These are phyloP conservation scores for Hyalella azteca DNA, from an alignment of 2,888 invertebrate genomes.

Conservation along the genomic window DNA sequence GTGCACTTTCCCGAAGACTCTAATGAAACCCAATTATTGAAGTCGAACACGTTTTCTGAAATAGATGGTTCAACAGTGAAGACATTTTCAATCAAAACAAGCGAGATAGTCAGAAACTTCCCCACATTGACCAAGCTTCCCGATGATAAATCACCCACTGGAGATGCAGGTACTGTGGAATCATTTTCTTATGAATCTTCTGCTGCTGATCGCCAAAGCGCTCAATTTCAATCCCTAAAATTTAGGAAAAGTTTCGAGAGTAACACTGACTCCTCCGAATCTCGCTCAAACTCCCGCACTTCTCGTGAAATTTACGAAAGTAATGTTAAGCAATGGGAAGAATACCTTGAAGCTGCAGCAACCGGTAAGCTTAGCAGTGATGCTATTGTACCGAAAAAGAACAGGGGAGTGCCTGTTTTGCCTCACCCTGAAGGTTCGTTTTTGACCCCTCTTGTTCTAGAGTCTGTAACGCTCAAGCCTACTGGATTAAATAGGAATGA, in stretches of 20 bases:
- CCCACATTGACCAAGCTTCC: neutral
- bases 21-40: neutral
- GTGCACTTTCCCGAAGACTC: neutral
- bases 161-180: neutral
- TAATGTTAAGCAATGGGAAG: slow-evolving; percentile 4
- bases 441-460: neutral
- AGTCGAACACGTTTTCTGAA: too few relatives aligned
- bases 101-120: neutral
- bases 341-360: neutral
- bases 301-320: slow-evolving; percentile 31
- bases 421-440: slow-evolving; percentile 9
- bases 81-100: slow-evolving; percentile 18
- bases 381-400: slow-evolving; percentile 22
- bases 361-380: neutral
- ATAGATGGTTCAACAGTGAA: neutral
- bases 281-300: slow-evolving; percentile 3
- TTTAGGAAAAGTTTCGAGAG: neutral
- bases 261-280: neutral
- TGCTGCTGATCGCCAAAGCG: neutral
- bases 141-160: neutral
- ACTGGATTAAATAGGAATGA: neutral
- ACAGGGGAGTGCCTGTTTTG: neutral
- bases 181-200: neutral
- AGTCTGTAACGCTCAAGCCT: neutral
- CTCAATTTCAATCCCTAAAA: neutral